phyloP scores from a whole-genome alignment of 2,888 invertebrate species.

The Slavum lentiscoides region DNA sequence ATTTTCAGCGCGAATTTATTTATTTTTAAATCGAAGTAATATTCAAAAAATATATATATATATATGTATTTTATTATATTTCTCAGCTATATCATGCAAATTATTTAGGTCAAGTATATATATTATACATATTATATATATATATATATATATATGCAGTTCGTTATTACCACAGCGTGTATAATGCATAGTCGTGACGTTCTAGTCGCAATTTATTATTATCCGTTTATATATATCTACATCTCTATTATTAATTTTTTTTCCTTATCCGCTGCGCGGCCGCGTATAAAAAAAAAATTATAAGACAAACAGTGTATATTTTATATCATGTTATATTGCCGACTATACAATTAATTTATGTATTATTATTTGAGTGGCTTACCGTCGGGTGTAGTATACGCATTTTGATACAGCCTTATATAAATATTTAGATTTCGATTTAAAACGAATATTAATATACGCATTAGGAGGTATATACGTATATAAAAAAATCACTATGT shows the following conservation, averaged over 20 bases:
- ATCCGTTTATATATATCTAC: not conserved
- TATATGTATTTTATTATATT: not conserved
- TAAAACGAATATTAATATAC: not conserved
- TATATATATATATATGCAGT: no score
- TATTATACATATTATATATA: not conserved
- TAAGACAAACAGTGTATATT: not conserved
- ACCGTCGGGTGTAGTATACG: not conserved
- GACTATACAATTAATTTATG: conserved; percentile 1
- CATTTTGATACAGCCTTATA: not conserved
- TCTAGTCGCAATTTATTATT: not conserved
- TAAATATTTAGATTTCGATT: not conserved
- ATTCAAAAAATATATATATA: conserved; percentile 9
- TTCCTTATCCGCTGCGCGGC: not conserved
- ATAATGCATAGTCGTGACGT: not conserved
- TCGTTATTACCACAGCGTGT: not conserved
- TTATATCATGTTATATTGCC: conserved; percentile 2
- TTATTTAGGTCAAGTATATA: conserved; percentile 8
- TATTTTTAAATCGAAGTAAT: not conserved
- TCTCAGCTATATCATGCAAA: not conserved
- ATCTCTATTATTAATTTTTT: not conserved
- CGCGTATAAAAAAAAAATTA: not conserved
- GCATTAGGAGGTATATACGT: not conserved
- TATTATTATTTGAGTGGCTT: not conserved
- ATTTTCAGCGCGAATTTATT: no score
- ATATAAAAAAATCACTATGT: not conserved